Percentiles rank a stretch among this genome's conserved stretches.
Evolutionary conservation across 30 jellyfish, hydroid and myxozoan species (phyloP).

Genomic region (Morbakka virulenta): DNA sequence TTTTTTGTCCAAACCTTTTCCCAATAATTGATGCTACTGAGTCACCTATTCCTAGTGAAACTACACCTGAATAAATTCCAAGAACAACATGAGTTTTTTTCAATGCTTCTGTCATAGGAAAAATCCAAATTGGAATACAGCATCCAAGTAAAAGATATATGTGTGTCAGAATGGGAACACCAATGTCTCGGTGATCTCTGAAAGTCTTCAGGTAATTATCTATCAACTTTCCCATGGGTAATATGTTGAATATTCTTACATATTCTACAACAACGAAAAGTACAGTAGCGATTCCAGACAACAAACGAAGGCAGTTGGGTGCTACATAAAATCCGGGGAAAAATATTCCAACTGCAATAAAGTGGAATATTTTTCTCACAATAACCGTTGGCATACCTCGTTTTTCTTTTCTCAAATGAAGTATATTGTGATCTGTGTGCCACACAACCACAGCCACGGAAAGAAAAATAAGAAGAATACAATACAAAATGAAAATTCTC

Average conservation of each 20-base stretch:
- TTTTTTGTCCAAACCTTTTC: constrained; percentile 38
- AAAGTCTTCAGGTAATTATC: constrained; percentile 53
- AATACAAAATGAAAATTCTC: constrained; percentile 14
- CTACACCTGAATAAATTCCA: constrained; percentile 65
- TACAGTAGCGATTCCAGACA: constrained; percentile 48
- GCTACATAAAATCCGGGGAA: constrained; percentile 49
- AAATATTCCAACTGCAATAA: constrained; percentile 59
- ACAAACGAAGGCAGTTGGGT: constrained; percentile 37
- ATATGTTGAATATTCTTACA: constrained; percentile 41
- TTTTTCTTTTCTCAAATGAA: not conserved
- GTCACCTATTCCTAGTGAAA: constrained; percentile 90
- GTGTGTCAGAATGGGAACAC: constrained; percentile 67
- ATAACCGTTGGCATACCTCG: constrained; percentile 57
- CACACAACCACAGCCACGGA: constrained; percentile 56
- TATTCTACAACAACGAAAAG: constrained; percentile 53
- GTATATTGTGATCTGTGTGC: constrained; percentile 27
- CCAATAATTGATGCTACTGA: constrained; percentile 93
- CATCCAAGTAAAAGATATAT: constrained; percentile 74
- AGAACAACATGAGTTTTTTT: constrained; percentile 6
- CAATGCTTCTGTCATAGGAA: constrained; percentile 5
- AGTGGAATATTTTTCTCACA: constrained; percentile 69
- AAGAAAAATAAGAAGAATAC: constrained; percentile 30
- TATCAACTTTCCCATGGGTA: constrained; percentile 44
- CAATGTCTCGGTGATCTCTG: constrained; percentile 80
- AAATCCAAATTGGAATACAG: constrained; percentile 72